Conservation (phyloP, 2,797 vertebrate species). For the Lycodopsis pacificus region DNA sequence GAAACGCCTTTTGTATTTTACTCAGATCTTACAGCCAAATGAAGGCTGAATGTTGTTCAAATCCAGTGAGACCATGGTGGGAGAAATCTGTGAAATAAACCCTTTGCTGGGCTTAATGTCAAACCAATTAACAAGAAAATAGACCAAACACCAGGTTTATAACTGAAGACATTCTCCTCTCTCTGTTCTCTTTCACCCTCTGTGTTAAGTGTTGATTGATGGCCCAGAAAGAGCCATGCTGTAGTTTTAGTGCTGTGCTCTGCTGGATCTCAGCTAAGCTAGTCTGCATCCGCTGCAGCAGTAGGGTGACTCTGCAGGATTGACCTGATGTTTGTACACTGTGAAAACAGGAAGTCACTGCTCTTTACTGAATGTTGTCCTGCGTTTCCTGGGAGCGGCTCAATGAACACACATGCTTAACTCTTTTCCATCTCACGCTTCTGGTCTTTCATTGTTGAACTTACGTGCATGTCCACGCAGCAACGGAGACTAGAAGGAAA, state of each 20-base stretch:
- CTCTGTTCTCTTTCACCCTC: neutral
- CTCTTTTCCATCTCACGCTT: neutral
- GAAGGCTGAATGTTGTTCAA: slow-evolving; percentile 11
- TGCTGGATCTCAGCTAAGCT: slow-evolving; percentile 43
- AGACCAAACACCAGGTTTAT: neutral
- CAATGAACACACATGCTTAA: neutral
- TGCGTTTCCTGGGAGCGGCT: neutral
- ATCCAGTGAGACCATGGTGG: neutral
- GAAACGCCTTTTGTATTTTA: neutral
- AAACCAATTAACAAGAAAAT: neutral
- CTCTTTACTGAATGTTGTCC: neutral
- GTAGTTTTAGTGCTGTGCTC: slow-evolving; percentile 42
- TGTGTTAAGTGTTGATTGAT: slow-evolving; percentile 26
- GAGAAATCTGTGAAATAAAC: slow-evolving; percentile 3
- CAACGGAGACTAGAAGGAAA: neutral
- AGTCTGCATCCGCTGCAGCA: slow-evolving; percentile 54
- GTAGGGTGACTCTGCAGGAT: slow-evolving; percentile 63
- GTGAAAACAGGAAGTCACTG: slow-evolving; percentile 17
- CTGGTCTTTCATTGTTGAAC: neutral
- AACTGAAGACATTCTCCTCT: neutral
- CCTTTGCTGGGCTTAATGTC: neutral
- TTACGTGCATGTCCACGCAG: neutral
- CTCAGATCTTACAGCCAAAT: slow-evolving; percentile 17
- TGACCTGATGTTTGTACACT: slow-evolving; percentile 5
- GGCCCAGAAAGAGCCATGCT: slow-evolving; percentile 17